Conservation (phyloP, 2,888 invertebrate genomes). For the Cephonodes hylas region DNA sequence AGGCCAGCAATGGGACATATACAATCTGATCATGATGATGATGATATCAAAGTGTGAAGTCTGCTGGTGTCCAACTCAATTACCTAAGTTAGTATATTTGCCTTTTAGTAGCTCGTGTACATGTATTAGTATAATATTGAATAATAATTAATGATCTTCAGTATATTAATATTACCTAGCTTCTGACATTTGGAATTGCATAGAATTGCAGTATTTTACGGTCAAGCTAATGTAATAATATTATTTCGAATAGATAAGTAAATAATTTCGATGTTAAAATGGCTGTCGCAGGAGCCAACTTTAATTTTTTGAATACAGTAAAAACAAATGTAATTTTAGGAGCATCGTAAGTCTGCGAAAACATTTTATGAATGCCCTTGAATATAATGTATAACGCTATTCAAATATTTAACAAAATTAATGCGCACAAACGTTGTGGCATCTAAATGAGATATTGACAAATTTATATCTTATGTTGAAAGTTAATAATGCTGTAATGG, state of each 20-base stretch:
- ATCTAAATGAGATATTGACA: background rate
- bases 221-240: too few relatives aligned
- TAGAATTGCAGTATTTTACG: background rate
- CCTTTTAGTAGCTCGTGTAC: too few relatives aligned
- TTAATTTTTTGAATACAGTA: background rate
- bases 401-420: background rate
- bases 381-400: background rate
- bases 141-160: too few relatives aligned
- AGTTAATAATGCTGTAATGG: background rate
- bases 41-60: too few relatives aligned
- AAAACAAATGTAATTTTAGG: background rate
- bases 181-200: background rate
- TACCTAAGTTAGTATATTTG: too few relatives aligned
- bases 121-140: too few relatives aligned
- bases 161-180: too few relatives aligned
- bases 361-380: background rate
- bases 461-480: background rate
- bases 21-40: too few relatives aligned
- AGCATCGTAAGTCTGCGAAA: background rate
- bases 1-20: too few relatives aligned
- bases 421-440: background rate
- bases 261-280: background rate
- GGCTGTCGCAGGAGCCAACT: background rate
- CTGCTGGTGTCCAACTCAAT: too few relatives aligned
- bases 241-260: too few relatives aligned